Percentiles rank a stretch among this genome's conserved stretches.
Conservation (phyloP, 2,888 invertebrate species). For the Lagria hirta region DNA sequence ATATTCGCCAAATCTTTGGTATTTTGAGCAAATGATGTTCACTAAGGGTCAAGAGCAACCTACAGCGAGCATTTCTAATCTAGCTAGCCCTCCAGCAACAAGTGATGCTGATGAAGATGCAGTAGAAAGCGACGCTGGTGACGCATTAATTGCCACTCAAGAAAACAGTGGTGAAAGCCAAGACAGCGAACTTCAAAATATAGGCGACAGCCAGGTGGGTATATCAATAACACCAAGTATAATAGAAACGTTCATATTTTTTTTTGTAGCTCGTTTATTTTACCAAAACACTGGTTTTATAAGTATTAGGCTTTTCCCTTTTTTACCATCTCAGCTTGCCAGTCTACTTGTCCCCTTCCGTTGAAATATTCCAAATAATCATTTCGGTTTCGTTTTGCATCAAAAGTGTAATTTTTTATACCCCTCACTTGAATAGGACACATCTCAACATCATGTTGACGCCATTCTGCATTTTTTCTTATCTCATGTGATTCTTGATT, state of each 20-base stretch:
- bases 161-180: too few relatives aligned
- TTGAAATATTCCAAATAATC: slow-evolving; percentile 19
- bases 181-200: too few relatives aligned
- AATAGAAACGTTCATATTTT: too few relatives aligned
- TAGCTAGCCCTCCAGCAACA: slow-evolving; percentile 3
- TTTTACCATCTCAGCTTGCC: slow-evolving; percentile 17
- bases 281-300: too few relatives aligned
- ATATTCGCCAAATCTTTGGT: slow-evolving; percentile 20
- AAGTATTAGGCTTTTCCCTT: slow-evolving; percentile 5
- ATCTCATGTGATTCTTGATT: slow-evolving; percentile 11
- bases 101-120: too few relatives aligned
- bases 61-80: slow-evolving; percentile 8
- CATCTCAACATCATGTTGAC: background rate
- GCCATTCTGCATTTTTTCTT: slow-evolving; percentile 1
- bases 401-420: background rate
- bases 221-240: too few relatives aligned
- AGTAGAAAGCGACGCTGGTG: too few relatives aligned
- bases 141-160: too few relatives aligned
- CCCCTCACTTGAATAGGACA: background rate
- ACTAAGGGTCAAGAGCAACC: slow-evolving; percentile 33
- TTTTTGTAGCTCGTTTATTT: too few relatives aligned
- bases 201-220: too few relatives aligned
- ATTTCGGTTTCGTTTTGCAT: slow-evolving; percentile 10
- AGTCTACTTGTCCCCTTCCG: slow-evolving; percentile 15
- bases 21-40: slow-evolving; percentile 20